phyloP scores from a whole-genome alignment of 2,113 vertebrate species.

The Himantopus leucocephalus region DNA sequence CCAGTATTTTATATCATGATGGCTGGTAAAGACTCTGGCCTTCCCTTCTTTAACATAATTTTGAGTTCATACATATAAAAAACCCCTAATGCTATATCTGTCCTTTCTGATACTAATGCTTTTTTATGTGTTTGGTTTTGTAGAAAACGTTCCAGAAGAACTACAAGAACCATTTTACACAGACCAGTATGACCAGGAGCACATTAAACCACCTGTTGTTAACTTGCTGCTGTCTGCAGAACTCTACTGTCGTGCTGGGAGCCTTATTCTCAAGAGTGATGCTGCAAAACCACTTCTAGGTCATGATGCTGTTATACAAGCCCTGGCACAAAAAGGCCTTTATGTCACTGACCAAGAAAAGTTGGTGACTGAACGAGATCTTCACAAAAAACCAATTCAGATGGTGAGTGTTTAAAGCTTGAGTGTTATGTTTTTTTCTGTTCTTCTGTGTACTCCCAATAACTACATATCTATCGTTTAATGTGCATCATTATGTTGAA shows the following conservation, averaged over 20 bases:
- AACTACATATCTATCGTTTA: not conserved
- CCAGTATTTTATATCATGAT: not conserved
- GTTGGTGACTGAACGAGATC: slow-evolving; percentile 92
- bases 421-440: not conserved
- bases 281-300: slow-evolving; percentile 88
- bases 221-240: slow-evolving; percentile 93
- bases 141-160: slow-evolving; percentile 91
- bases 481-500: not conserved
- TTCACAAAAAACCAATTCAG: slow-evolving; percentile 92
- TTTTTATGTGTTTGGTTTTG: not conserved
- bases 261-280: slow-evolving; percentile 90
- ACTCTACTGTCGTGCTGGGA: slow-evolving; percentile 93
- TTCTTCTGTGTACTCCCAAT: not conserved
- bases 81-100: fast-evolving
- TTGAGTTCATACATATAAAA: not conserved
- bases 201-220: slow-evolving; percentile 92
- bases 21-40: not conserved
- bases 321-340: slow-evolving; percentile 92
- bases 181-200: slow-evolving; percentile 98
- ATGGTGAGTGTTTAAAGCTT: slow-evolving; percentile 83
- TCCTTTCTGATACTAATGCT: not conserved
- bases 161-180: slow-evolving; percentile 93
- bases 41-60: not conserved
- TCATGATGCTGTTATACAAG: slow-evolving; percentile 95
- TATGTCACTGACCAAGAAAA: slow-evolving; percentile 95